Base-by-base conservation (phyloP, 1,140 invertebrate genomes). In the Scaptomyza montana region DNA sequence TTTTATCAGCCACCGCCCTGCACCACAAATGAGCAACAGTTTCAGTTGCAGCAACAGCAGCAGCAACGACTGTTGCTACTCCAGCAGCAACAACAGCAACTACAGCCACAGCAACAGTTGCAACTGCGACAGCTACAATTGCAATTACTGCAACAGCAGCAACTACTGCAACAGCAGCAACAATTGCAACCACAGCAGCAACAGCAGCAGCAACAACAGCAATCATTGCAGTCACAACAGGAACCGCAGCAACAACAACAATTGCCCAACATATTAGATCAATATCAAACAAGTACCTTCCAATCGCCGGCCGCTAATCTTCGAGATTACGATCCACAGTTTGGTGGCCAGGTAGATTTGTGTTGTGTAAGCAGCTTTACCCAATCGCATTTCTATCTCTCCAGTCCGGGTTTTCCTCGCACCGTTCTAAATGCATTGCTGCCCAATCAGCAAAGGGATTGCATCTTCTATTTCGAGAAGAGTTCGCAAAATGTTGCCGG, bases 331-430 rank as follows among this genome's bases (percentile, higher is more conserved):
- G 84, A 89, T 59, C 62, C 84, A 2, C 77, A 87, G 45, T 89
- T 78, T 55, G 78, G 76, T 0, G 68, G 76, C 0, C 46, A 67
- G 13, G 64, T 81, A n/a, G 80, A 85, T 71, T 65, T 79, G 5
- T 93, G 94, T 63, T 94, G 94, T 68, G 70, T 71, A 8, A 90
- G 85, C 12, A 70, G 79, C 13, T 94, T 93, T 56, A 92, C 90
- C 6, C 80, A 92, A 0, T 92, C 90, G 43, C 89, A 92, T 62
- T 94, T 94, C 70, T 81, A 93, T n/a, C 36, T 95, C 0, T 74
- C 92, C 3, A 94, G 93, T 92, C 94, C 94, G 0, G 93, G 93
- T 30, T 94, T 95, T 85, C 93, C 93, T 0, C 86, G 92, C 10
- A 92, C 78, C 2, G 85, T 90, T 2, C 77, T 89, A 56, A 90